Percentiles rank a stretch among this genome's conserved stretches.
These are phyloP conservation scores for Stictonetta naevosa DNA, from an alignment of 2,113 vertebrate genomes.

Conservation along the genomic window DNA sequence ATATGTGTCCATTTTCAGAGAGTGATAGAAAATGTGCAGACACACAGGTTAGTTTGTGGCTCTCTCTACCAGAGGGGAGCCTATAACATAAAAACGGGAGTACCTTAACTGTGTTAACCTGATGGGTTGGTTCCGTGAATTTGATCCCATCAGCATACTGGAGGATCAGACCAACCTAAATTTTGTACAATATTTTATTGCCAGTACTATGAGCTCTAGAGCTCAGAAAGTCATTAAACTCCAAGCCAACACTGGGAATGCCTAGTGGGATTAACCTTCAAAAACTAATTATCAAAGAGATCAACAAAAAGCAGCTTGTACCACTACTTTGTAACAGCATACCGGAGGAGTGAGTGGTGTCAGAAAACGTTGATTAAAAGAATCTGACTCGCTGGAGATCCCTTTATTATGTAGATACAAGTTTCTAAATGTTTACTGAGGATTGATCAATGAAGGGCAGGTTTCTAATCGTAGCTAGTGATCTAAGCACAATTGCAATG, in stretches of 20 bases:
- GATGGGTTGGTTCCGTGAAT: neutral
- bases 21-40: neutral
- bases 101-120: neutral
- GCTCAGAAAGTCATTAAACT: constrained; percentile 51
- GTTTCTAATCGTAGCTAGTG: neutral
- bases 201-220: constrained; percentile 6
- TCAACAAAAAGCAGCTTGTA: constrained; percentile 39
- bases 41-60: neutral
- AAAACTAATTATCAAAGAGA: constrained; percentile 68
- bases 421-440: neutral
- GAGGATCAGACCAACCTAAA: neutral
- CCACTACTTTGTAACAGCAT: neutral
- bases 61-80: neutral
- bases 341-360: neutral
- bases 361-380: neutral
- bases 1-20: neutral
- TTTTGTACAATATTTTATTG: constrained; percentile 26
- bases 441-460: neutral
- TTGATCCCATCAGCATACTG: neutral
- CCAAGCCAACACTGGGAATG: constrained; percentile 22
- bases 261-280: constrained; percentile 65
- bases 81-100: neutral
- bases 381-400: neutral
- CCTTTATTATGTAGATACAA: neutral
- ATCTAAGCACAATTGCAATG: neutral